phyloP scores from a whole-genome alignment of 37 sponge, comb jelly and placozoan species.

The Ephydatia muelleri region DNA sequence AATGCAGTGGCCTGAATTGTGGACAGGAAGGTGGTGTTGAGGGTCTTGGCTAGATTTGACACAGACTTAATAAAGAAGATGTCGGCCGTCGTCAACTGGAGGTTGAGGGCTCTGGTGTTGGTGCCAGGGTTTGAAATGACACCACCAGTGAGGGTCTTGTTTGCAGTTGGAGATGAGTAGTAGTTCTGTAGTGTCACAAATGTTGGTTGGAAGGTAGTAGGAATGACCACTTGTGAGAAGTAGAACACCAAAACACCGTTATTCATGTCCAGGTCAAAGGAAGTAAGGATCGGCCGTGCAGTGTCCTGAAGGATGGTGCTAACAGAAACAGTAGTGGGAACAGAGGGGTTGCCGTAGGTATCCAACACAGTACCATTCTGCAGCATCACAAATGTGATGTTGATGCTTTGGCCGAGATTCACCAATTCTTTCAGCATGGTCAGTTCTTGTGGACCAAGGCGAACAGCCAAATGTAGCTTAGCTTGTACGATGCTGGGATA shows the following conservation, averaged over 20 bases:
- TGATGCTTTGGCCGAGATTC: constrained; percentile 54
- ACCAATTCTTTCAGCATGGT: constrained; percentile 41
- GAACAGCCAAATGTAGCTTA: constrained; percentile 44
- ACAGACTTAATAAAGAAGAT: constrained; percentile 45
- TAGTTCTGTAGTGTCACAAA: constrained; percentile 71
- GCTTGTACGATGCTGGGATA: constrained; percentile 4
- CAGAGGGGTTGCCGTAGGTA: constrained; percentile 51
- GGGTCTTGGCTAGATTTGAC: constrained; percentile 53
- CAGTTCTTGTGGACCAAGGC: constrained; percentile 64
- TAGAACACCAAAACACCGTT: constrained; percentile 58
- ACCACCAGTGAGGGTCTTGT: constrained; percentile 51
- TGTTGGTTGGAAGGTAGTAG: constrained; percentile 57
- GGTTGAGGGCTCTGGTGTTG: constrained; percentile 14
- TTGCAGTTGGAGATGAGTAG: constrained; percentile 38
- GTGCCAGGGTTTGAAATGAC: constrained; percentile 2
- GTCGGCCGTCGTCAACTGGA: constrained; percentile 48
- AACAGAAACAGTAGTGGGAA: constrained; percentile 53
- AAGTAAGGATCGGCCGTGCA: constrained; percentile 61
- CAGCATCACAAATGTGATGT: constrained; percentile 65
- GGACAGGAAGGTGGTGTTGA: constrained; percentile 68
- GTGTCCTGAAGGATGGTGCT: constrained; percentile 55
- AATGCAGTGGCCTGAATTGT: constrained; percentile 39
- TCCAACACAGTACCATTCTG: constrained; percentile 49
- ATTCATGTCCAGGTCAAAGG: constrained; percentile 73
- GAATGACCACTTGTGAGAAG: constrained; percentile 72